A percentile compares a stretch with the other conserved stretches of the same genome.
Evolutionary conservation across 2,888 invertebrate genomes (phyloP).

Genomic region (Acanthopleura granulata): DNA sequence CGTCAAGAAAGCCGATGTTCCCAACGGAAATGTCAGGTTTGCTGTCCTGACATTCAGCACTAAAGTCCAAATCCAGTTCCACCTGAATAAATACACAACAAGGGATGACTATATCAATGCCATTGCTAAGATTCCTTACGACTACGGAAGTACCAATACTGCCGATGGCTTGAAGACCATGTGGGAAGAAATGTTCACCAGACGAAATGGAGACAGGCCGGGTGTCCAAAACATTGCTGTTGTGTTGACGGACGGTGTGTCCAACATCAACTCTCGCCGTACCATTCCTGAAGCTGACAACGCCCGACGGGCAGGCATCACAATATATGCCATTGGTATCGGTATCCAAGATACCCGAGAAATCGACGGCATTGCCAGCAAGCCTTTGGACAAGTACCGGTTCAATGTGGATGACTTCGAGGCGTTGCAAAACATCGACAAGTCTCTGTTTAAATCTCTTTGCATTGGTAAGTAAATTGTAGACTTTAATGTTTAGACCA

Average conservation of each 20-base stretch:
- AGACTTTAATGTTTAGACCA: too few relatives aligned
- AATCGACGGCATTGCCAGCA: conserved; percentile 50
- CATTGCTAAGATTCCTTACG: conserved; percentile 31
- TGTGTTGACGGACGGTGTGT: conserved; percentile 48
- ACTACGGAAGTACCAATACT: conserved; percentile 44
- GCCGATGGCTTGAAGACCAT: conserved; percentile 40
- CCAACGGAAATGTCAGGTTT: conserved; percentile 41
- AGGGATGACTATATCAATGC: conserved; percentile 32
- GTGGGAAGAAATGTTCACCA: conserved; percentile 45
- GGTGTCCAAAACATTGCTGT: conserved; percentile 39
- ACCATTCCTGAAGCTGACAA: conserved; percentile 39
- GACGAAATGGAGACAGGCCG: conserved; percentile 38
- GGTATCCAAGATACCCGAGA: conserved; percentile 48
- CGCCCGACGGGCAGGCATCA: conserved; percentile 35
- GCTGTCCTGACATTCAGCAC: conserved; percentile 45
- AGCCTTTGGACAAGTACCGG: conserved; percentile 39
- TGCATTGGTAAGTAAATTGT: conserved; percentile 28
- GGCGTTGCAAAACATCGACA: conserved; percentile 36
- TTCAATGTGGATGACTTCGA: conserved; percentile 42
- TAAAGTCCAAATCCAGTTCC: conserved; percentile 34
- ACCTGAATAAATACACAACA: conserved; percentile 34
- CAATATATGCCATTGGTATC: conserved; percentile 53
- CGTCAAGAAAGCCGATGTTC: conserved; percentile 33
- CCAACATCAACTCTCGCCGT: conserved; percentile 42
- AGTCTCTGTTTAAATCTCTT: conserved; percentile 44